phyloP scores from a whole-genome alignment of 2,797 vertebrate genomes.

The Coracias cyanogaster region DNA sequence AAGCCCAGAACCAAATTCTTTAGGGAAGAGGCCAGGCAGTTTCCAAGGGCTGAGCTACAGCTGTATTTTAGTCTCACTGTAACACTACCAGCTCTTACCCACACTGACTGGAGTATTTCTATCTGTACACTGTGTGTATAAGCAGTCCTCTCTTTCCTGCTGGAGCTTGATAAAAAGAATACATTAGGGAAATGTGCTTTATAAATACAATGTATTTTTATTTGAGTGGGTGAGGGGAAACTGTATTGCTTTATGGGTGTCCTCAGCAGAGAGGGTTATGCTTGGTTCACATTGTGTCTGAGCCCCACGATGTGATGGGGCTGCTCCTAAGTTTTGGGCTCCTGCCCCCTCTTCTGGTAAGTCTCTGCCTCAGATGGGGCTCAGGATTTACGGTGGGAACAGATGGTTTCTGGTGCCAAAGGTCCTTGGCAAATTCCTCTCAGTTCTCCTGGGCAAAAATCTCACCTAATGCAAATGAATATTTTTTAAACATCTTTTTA shows the following conservation, averaged over 20 bases:
- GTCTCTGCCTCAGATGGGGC: background rate
- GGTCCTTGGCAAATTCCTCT: background rate
- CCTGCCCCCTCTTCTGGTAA: background rate
- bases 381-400: background rate
- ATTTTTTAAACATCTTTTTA: background rate
- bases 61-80: background rate
- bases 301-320: background rate
- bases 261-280: background rate
- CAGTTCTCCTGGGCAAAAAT: background rate
- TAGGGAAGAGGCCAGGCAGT: background rate
- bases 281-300: fast-evolving
- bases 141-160: background rate
- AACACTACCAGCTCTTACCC: background rate
- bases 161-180: background rate
- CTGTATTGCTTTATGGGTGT: background rate
- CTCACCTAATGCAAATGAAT: background rate
- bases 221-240: background rate
- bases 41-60: background rate
- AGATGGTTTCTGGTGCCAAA: background rate
- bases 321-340: background rate
- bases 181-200: background rate
- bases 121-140: fast-evolving
- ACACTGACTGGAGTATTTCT: background rate
- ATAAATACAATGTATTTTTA: background rate
- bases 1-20: background rate